phyloP scores from a whole-genome alignment of 2,888 invertebrate genomes.

The Pterostichus niger region DNA sequence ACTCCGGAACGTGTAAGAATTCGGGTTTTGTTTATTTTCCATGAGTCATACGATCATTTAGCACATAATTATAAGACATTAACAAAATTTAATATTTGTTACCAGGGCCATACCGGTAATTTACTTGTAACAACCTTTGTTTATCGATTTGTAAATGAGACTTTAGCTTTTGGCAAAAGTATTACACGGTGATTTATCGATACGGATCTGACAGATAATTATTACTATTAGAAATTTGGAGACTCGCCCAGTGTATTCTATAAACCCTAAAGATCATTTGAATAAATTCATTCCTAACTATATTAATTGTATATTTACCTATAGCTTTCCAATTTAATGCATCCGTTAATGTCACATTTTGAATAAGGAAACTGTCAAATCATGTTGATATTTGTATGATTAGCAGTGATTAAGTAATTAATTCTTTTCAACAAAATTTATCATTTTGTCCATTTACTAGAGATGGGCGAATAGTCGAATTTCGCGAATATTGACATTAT shows the following conservation, averaged over 20 bases:
- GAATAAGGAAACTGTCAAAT: no score
- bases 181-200: constrained; percentile 45
- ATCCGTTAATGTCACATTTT: no score
- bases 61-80: constrained; percentile 50
- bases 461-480: no score
- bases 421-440: no score
- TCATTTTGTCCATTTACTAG: no score
- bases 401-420: no score
- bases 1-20: constrained; percentile 41
- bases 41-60: constrained; percentile 32
- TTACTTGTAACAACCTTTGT: constrained; percentile 22
- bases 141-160: constrained; percentile 46
- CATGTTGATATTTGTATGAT: no score
- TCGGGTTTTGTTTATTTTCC: constrained; percentile 29
- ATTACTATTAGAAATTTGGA: constrained; percentile 21
- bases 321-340: no score
- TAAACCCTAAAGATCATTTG: background rate
- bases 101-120: constrained; percentile 37
- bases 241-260: background rate
- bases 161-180: constrained; percentile 38
- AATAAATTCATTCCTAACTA: background rate
- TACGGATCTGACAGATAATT: constrained; percentile 30
- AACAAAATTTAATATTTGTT: constrained; percentile 42
- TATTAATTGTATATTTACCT: no score
- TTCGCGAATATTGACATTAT: no score